Base-by-base conservation (phyloP, 1,140 invertebrate species). In the Orchestia grillus region DNA sequence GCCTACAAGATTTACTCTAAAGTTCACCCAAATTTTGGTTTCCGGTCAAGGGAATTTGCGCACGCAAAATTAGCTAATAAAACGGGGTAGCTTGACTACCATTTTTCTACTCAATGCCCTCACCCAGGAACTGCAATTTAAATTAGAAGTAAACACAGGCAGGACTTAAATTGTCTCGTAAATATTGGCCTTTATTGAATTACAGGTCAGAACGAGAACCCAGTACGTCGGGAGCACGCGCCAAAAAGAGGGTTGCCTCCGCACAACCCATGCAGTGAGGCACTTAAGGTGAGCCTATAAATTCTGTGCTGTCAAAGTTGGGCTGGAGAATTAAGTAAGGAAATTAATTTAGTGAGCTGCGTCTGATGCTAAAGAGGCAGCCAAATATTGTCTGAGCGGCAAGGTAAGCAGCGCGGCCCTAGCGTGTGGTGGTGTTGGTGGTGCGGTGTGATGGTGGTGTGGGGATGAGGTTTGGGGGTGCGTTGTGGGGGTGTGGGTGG, bases 341-440 rank as follows among this genome's bases (percentile, higher is more conserved):
- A 94, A 94, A 94, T 94, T 94, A 94, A 94, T 94, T 94, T 94
- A 94, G 92, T 94, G 92, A 45, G 92, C 92, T 94, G 43, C 92
- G 92, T 40, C 92, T 94, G 92, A 94, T 94, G 92, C 92, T 94
- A 94, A 94, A 94, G 92, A 94, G 92, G 92, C 92, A 40, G 44
- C 43, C 44, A 94, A 94, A 94, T 94, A 94, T 94, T 94, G 92
- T 94, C 92, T 44, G 92, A 45, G 92, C 92, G 41, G 88, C 88
- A 91, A 91, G 88, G 88, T 91, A 91, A 91, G 88, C 88, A 91
- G 62, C 62, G 36, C 36, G 28, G 62, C 15, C 62, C 62, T 77
- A 8, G 15, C 62, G 62, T 15, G 1, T 28, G 62, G 11, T 77
- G 62, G 11, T 15, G 62, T 77, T 15, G 62, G 62, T 77, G 62